Percentiles rank a stretch among this genome's conserved stretches.
These are phyloP conservation scores for Eudemis profundana DNA, from an alignment of 2,888 invertebrate species.

Conservation along the genomic window DNA sequence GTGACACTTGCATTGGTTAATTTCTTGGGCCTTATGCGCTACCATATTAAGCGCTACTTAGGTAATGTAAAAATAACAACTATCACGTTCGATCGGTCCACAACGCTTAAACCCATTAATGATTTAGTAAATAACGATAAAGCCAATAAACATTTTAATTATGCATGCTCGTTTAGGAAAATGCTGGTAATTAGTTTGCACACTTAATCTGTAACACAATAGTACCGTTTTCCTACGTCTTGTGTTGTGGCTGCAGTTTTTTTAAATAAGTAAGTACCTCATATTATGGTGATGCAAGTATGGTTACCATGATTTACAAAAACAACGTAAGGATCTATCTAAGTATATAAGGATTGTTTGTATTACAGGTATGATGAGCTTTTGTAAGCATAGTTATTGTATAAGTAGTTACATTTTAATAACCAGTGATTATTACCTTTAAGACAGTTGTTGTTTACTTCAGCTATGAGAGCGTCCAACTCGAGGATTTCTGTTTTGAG, in stretches of 20 bases:
- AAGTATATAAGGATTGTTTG: no score
- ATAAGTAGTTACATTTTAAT: not conserved
- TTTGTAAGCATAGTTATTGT: not conserved
- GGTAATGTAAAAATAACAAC: no score
- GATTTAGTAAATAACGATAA: constrained; percentile 29
- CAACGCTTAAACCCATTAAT: constrained; percentile 16
- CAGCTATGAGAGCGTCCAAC: constrained; percentile 72
- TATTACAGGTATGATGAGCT: no score
- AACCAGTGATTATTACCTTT: constrained; percentile 62
- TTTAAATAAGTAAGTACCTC: not conserved
- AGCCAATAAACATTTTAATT: constrained; percentile 35
- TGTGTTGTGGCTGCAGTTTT: not conserved
- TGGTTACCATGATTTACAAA: not conserved
- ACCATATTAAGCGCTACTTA: no score
- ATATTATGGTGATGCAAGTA: not conserved
- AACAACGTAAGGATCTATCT: no score
- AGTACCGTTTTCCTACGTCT: not conserved
- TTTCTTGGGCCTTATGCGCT: no score
- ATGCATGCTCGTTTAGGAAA: constrained; percentile 33
- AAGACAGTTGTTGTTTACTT: constrained; percentile 70
- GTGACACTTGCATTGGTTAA: no score
- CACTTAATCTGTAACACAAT: constrained; percentile 28
- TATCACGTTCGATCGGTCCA: not conserved
- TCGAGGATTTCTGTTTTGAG: constrained; percentile 68
- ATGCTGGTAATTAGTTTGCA: constrained; percentile 31